These are phyloP conservation scores for Ceratitis capitata DNA, from an alignment of 1,140 invertebrate species.

Conservation along the genomic window DNA sequence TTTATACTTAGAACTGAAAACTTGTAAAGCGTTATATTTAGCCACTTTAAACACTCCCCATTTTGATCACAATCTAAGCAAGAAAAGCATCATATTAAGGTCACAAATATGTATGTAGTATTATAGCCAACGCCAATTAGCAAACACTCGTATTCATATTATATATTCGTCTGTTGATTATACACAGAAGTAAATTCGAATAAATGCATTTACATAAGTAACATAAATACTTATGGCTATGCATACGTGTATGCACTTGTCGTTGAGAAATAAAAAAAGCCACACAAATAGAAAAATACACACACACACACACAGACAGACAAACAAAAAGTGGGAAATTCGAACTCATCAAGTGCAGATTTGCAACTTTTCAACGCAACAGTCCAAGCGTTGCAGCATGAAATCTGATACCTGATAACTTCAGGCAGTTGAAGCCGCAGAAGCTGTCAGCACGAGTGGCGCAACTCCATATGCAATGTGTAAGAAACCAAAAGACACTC, in stretches of 20 bases:
- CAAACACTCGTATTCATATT: background rate
- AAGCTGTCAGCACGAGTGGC: constrained; percentile 28
- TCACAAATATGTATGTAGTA: background rate
- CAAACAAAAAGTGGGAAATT: background rate
- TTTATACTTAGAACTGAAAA: too few species aligned
- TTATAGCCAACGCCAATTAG: background rate
- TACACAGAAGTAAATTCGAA: background rate
- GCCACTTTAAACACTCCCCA: too few species aligned
- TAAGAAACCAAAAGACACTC: background rate
- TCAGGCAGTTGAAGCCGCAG: constrained; percentile 7
- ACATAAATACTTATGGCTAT: background rate
- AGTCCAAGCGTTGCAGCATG: constrained; percentile 29
- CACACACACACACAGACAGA: background rate
- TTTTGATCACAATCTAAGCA: too few species aligned
- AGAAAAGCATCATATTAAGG: background rate
- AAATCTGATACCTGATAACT: constrained; percentile 20
- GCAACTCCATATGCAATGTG: background rate
- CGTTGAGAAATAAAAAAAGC: background rate
- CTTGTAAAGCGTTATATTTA: too few species aligned
- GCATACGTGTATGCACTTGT: background rate
- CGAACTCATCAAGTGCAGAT: constrained; percentile 4
- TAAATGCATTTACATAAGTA: background rate
- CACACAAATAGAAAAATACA: background rate
- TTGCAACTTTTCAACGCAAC: background rate
- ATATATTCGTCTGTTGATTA: background rate